phyloP scores from a whole-genome alignment of 2,113 vertebrate genomes.

The Chrysemys picta region DNA sequence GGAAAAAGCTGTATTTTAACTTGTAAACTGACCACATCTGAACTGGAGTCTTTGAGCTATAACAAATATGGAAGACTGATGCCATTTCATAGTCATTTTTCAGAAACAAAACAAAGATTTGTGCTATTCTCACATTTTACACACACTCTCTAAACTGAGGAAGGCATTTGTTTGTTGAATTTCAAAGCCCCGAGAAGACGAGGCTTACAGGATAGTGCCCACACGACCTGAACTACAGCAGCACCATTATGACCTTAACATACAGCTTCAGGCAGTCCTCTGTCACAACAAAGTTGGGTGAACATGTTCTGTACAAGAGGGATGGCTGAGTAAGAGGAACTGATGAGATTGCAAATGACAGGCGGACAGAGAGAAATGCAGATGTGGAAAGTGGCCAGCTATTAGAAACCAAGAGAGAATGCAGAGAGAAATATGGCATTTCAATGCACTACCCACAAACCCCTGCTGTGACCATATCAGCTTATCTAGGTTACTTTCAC shows the following conservation, averaged over 20 bases:
- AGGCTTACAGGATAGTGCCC: background rate
- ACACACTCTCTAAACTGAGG: background rate
- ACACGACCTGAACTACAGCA: background rate
- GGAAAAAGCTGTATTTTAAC: background rate
- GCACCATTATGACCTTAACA: background rate
- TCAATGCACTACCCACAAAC: background rate
- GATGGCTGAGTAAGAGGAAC: background rate
- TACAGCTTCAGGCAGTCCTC: background rate
- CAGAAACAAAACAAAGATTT: accelerated
- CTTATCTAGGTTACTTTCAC: background rate
- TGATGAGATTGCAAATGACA: slow-evolving; percentile 16
- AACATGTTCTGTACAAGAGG: background rate
- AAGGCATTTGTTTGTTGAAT: background rate
- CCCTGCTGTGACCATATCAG: background rate
- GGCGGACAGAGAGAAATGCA: background rate
- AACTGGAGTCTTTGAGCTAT: background rate
- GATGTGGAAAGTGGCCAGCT: slow-evolving; percentile 12
- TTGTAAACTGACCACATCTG: background rate
- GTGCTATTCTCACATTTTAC: background rate
- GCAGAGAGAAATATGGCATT: background rate
- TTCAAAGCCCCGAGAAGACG: background rate
- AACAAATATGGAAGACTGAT: background rate
- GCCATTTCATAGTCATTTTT: background rate
- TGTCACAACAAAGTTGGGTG: background rate
- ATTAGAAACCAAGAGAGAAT: background rate